Evolutionary conservation across 1,140 invertebrate species (phyloP).

Genomic region (Aplysia californica): DNA sequence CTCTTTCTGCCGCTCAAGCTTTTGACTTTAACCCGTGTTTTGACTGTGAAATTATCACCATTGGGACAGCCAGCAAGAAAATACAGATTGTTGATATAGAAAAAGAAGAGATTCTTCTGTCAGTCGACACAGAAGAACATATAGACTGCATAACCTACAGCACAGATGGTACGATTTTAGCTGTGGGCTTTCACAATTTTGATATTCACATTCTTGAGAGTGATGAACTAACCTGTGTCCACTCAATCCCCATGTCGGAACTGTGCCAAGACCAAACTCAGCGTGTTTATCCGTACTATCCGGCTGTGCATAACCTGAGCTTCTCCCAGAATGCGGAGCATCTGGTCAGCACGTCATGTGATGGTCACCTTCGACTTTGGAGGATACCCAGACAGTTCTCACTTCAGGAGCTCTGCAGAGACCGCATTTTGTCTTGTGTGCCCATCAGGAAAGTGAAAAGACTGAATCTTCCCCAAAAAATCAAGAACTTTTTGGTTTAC

Average conservation of each 20-base stretch:
- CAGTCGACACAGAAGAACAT: not conserved
- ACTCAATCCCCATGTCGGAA: slow-evolving; percentile 23
- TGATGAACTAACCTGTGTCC: not conserved
- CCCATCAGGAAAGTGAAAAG: slow-evolving; percentile 21
- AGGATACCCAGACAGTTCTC: slow-evolving; percentile 24
- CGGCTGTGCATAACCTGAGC: slow-evolving; percentile 26
- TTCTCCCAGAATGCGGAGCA: slow-evolving; percentile 34
- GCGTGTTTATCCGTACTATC: slow-evolving; percentile 4
- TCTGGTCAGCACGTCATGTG: slow-evolving; percentile 31
- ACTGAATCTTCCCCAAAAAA: slow-evolving; percentile 28
- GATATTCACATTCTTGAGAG: slow-evolving; percentile 16
- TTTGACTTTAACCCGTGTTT: slow-evolving; percentile 49
- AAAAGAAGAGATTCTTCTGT: slow-evolving; percentile 3
- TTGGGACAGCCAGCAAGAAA: slow-evolving; percentile 32
- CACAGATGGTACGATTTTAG: slow-evolving; percentile 23
- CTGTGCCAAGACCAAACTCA: slow-evolving; percentile 17
- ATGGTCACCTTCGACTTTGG: slow-evolving; percentile 39
- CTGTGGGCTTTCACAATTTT: slow-evolving; percentile 28
- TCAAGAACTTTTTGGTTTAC: slow-evolving; percentile 32
- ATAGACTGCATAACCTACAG: slow-evolving; percentile 35
- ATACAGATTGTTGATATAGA: slow-evolving; percentile 37
- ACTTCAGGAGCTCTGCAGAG: slow-evolving; percentile 32
- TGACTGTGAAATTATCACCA: slow-evolving; percentile 32
- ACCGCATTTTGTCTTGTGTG: slow-evolving; percentile 20
- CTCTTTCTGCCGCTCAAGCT: slow-evolving; percentile 34